These are phyloP conservation scores for Struthidea cinerea DNA, from an alignment of 2,113 vertebrate genomes.

Conservation along the genomic window DNA sequence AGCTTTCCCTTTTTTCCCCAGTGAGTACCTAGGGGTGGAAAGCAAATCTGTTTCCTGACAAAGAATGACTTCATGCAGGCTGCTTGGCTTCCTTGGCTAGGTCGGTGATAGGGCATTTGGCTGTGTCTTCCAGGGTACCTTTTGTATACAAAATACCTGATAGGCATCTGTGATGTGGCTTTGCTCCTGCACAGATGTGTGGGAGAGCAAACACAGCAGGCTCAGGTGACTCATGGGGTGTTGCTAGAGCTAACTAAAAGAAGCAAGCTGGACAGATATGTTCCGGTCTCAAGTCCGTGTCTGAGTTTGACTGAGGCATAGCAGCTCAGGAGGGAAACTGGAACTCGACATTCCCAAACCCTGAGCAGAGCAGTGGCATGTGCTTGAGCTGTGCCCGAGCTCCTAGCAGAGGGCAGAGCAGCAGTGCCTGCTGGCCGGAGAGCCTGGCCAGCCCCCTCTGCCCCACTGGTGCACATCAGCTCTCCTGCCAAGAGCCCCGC, in stretches of 20 bases:
- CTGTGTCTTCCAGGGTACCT: not conserved
- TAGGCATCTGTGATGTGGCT: not conserved
- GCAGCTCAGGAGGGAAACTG: not conserved
- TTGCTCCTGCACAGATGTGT: not conserved
- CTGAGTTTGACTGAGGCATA: not conserved
- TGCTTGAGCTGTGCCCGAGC: not conserved
- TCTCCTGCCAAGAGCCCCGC: not conserved
- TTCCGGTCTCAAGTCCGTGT: not conserved
- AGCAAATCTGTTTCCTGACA: not conserved
- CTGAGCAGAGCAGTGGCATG: not conserved
- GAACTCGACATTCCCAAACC: not conserved
- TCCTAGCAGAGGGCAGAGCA: not conserved
- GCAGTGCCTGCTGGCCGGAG: not conserved
- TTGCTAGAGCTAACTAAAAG: not conserved
- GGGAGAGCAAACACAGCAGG: not conserved
- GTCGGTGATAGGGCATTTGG: not conserved
- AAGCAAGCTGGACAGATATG: not conserved
- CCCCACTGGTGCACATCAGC: accelerated
- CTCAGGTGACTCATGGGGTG: not conserved
- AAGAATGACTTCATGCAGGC: not conserved
- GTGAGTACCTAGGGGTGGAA: not conserved
- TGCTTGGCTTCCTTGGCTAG: not conserved
- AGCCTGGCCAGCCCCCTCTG: not conserved
- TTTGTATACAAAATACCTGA: not conserved
- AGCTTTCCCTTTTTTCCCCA: not conserved